Evolutionary conservation across 1,140 invertebrate genomes (phyloP), one percentile per base, ranked within the genome.

Genomic region (Acromyrmex echinatior): DNA sequence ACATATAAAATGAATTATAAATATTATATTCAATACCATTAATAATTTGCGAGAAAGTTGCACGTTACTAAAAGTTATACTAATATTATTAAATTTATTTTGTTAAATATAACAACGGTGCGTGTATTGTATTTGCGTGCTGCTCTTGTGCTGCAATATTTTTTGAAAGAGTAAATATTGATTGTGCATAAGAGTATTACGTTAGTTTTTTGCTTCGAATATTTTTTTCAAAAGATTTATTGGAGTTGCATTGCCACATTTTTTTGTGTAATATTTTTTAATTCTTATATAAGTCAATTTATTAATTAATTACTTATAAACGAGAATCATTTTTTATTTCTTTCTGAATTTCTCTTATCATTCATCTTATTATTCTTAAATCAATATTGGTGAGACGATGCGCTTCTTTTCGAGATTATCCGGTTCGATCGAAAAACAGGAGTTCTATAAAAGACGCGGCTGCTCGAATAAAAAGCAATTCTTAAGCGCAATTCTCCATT

Each of bases 31-130:
- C n/a, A 16, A 81, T 70, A 16, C 6, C 9, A 49, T 12, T 16
- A 53, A 39, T 14, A 56, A 56, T 39, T 70, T 71, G 1, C 31
- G 49, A 71, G n/a, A 25, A 39, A 71, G 14, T 71, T 56, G n/a
- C 18, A 35, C 4, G 49, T 58, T 70, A 53, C 45, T 45, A 45
- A 45, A 45, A 45, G 39, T 45, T 45, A 45, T 45, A 45, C 39
- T 25, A 25, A 51, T 70, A 80, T 79, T 66, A 80, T 68, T 53
- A 70, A 21, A 71, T 79, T 49, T 25, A 81, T 56, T 71, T 71
- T 58, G 65, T 56, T 65, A 45, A 77, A 62, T 28, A 77, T 10
- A 16, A 35, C 31, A 51, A 51, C 56, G 56, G 9, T 39, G 21
- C 35, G 62, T 28, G 45, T 28, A 77, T 21, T 25, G 21, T 60